Evolutionary conservation across 2,888 invertebrate genomes (phyloP).

Genomic region (Drosophila multiciliata): DNA sequence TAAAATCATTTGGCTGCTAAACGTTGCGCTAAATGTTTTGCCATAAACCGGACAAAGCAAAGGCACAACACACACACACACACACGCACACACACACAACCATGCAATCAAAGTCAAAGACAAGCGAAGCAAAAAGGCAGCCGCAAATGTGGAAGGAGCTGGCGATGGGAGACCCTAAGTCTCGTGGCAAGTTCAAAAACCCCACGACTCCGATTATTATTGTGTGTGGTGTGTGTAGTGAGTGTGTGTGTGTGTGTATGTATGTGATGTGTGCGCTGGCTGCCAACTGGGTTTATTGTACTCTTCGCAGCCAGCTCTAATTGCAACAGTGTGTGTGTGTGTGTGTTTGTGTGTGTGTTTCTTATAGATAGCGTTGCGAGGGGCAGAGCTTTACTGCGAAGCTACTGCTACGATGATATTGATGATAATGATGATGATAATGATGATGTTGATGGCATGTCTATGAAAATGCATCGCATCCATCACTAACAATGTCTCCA

Average conservation of each 20-base stretch:
- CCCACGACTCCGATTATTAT: slow-evolving; percentile 49
- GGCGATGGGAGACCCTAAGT: slow-evolving; percentile 43
- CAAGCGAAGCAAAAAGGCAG: slow-evolving; percentile 33
- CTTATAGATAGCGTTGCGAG: slow-evolving; percentile 32
- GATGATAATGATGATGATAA: neutral
- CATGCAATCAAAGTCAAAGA: slow-evolving; percentile 54
- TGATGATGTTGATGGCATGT: slow-evolving; percentile 61
- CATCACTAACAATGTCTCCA: slow-evolving; percentile 70
- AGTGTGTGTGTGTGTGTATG: slow-evolving; percentile 15
- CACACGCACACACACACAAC: slow-evolving; percentile 18
- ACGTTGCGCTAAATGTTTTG: slow-evolving; percentile 70
- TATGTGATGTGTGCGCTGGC: slow-evolving; percentile 5
- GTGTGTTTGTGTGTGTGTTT: slow-evolving; percentile 22
- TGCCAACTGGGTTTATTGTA: slow-evolving; percentile 77
- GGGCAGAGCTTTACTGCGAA: slow-evolving; percentile 19
- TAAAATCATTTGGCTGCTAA: slow-evolving; percentile 72
- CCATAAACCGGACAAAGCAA: slow-evolving; percentile 58
- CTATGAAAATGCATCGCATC: slow-evolving; percentile 76
- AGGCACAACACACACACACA: slow-evolving; percentile 3
- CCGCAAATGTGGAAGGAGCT: slow-evolving; percentile 11
- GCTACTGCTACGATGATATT: neutral
- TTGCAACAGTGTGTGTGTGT: slow-evolving; percentile 47
- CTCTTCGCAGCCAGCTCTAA: slow-evolving; percentile 67
- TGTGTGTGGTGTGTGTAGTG: slow-evolving; percentile 15
- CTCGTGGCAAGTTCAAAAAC: slow-evolving; percentile 73